phyloP scores from a whole-genome alignment of 1,140 invertebrate species.

The Zaprionus tsacasi region DNA sequence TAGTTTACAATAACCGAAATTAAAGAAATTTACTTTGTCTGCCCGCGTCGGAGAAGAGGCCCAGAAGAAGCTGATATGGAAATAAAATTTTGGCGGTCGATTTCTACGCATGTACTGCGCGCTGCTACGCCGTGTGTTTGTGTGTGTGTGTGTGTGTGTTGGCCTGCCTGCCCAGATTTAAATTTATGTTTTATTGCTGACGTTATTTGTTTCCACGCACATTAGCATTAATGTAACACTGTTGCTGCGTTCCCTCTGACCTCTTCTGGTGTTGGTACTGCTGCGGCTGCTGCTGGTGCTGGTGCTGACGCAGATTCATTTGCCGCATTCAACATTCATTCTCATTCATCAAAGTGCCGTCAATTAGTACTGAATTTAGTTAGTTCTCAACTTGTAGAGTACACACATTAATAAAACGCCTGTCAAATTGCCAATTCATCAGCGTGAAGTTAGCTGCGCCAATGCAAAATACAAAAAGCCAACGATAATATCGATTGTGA shows the following conservation, averaged over 20 bases:
- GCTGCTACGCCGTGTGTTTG: neutral
- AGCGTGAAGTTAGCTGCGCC: slow-evolving; percentile 36
- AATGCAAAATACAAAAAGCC: neutral
- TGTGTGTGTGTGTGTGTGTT: too few species aligned
- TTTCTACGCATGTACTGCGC: slow-evolving; percentile 67
- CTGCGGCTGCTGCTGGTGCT: slow-evolving; percentile 30
- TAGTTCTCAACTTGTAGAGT: slow-evolving; percentile 1
- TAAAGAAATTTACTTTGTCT: slow-evolving; percentile 32
- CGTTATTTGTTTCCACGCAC: slow-evolving; percentile 80
- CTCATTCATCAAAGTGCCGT: slow-evolving; percentile 44
- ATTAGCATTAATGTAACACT: slow-evolving; percentile 76
- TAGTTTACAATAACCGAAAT: slow-evolving; percentile 66
- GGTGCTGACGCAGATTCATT: slow-evolving; percentile 57
- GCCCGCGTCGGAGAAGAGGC: neutral
- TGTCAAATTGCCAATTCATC: slow-evolving; percentile 41
- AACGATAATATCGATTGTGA: slow-evolving; percentile 54
- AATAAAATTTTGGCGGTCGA: slow-evolving; percentile 76
- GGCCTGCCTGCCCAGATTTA: slow-evolving; percentile 46
- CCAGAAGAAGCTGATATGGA: slow-evolving; percentile 42
- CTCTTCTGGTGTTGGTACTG: too few species aligned
- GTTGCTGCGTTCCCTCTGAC: slow-evolving; percentile 3
- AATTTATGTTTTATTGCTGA: slow-evolving; percentile 80
- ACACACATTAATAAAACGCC: slow-evolving; percentile 33
- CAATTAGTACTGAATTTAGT: slow-evolving; percentile 20
- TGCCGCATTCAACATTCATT: slow-evolving; percentile 39